Evolutionary conservation across 1,140 invertebrate species (phyloP).

Genomic region (Tetragonula clypearis): DNA sequence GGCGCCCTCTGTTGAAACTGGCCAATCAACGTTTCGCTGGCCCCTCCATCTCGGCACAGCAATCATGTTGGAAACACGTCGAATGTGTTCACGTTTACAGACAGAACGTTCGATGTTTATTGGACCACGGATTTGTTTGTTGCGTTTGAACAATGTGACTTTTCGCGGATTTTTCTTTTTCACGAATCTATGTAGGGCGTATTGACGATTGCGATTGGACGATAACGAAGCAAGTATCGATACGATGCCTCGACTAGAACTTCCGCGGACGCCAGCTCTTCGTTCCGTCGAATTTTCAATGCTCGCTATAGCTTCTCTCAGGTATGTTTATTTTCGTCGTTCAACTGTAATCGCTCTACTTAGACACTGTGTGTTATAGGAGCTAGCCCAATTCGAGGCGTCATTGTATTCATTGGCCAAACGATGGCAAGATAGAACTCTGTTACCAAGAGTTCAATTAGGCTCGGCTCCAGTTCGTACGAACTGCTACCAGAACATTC

Average conservation of each 20-base stretch:
- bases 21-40: conserved; percentile 36
- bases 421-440: not conserved
- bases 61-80: conserved; percentile 2
- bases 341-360: not conserved
- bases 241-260: not conserved
- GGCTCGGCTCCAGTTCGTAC: not conserved
- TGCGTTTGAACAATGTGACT: not conserved
- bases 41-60: conserved; percentile 40
- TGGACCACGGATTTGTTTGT: too few relatives aligned
- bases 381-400: not conserved
- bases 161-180: not conserved
- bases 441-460: not conserved
- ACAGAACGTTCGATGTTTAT: conserved; percentile 29
- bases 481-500: not conserved
- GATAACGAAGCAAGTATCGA: too few relatives aligned
- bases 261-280: not conserved
- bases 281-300: not conserved
- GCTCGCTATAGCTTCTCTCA: not conserved
- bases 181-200: not conserved
- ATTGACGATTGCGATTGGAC: too few relatives aligned
- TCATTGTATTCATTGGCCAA: not conserved
- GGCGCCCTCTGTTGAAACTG: conserved; percentile 35
- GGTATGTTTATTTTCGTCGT: not conserved
- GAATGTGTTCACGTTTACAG: conserved; percentile 39
- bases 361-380: not conserved